Base-by-base conservation (phyloP, 1,140 invertebrate species). In the Drosophila hydei region DNA sequence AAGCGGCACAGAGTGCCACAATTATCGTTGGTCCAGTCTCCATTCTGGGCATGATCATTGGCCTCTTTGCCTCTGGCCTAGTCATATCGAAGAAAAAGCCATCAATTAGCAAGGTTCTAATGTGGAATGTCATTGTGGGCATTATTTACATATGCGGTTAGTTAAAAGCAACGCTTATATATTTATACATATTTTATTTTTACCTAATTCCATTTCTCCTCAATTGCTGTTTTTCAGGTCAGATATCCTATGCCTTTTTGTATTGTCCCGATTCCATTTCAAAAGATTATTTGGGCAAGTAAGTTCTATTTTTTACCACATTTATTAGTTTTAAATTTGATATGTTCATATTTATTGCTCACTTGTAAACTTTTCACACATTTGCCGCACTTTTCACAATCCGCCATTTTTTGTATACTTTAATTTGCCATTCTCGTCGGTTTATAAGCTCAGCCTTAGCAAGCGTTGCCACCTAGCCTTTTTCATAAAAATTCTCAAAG, bases 41-140 rank as follows among this genome's bases (percentile, higher is more conserved):
- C 0, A 84, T 94, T 50, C 40, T 94, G 16, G 94, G 94, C 18
- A 94, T 94, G 93, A 92, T 94, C 0, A 68, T 93, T 18, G 95
- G 94, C n/a, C 93, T 95, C 33, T 75, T 95, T 19, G 51, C 93
- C 0, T 95, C 94, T 1, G 95, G 95, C 11, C 77, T 93, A 12
- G 62, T 94, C 0, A 94, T 95, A 16, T 93, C 94, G 9, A 94
- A 93, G 79, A 94, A 93, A 45, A 93, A 94, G 67, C 95, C 95
- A 0, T 77, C 92, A 12, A 93, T 95, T 0, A 92, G 93, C 56
- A 93, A 92, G 43, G 90, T 95, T 0, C 91, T 95, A 0, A 91
- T 92, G 43, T 95, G 95, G 94, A 95, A 95, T 78, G 93, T 95
- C 0, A 55, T 95, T 2, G 93, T 95, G 25, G 95, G 94, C 1